These are phyloP conservation scores for Zaprionus taronus DNA, from an alignment of 1,140 invertebrate species.

Conservation along the genomic window DNA sequence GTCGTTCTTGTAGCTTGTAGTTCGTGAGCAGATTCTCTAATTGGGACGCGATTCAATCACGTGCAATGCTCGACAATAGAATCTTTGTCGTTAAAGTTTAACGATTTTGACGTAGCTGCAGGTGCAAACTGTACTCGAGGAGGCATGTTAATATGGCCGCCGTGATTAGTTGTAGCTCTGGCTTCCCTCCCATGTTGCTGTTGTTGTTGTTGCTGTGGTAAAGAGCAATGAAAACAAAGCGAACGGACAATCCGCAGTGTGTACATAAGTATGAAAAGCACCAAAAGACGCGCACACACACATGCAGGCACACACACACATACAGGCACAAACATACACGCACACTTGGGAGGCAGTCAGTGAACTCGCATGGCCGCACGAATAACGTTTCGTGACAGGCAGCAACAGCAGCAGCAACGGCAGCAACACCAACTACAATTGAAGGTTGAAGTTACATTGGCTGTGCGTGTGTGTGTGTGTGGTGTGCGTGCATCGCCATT, in stretches of 20 bases:
- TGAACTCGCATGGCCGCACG: constrained; percentile 82
- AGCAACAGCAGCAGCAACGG: constrained; percentile 29
- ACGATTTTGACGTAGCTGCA: constrained; percentile 67
- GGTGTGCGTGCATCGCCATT: constrained; percentile 80
- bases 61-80: constrained; percentile 76
- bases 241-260: constrained; percentile 52
- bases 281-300: constrained; percentile 56
- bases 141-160: constrained; percentile 79
- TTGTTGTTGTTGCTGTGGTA: constrained; percentile 38
- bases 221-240: constrained; percentile 77
- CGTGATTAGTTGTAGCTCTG: constrained; percentile 52
- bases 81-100: constrained; percentile 78
- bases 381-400: constrained; percentile 80
- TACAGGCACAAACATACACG: constrained; percentile 14
- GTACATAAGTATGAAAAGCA: constrained; percentile 64
- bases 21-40: constrained; percentile 76
- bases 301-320: constrained; percentile 24
- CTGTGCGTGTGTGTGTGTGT: constrained; percentile 29
- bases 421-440: constrained; percentile 70
- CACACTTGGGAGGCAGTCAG: constrained; percentile 69
- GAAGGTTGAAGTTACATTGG: constrained; percentile 80
- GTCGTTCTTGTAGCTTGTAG: constrained; percentile 60
- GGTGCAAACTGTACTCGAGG: constrained; percentile 76
- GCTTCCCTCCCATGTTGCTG: constrained; percentile 19
- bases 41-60: constrained; percentile 72